Evolutionary conservation across 2,113 vertebrate species (phyloP).

Genomic region (Brachionichthys hirsutus): DNA sequence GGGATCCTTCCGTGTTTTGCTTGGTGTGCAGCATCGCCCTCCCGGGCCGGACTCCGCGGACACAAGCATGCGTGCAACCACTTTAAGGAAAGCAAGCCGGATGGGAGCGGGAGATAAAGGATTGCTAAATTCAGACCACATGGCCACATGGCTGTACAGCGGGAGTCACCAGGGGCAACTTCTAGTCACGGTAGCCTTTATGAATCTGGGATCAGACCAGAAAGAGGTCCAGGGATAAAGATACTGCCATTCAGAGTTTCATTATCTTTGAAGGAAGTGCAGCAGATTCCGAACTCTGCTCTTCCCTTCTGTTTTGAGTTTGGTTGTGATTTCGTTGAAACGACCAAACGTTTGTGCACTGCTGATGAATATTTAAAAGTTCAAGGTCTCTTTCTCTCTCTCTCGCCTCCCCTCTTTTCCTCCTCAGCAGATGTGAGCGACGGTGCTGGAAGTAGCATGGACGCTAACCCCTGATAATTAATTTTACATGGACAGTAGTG

Average conservation of each 20-base stretch:
- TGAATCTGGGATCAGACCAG: conserved; percentile 22
- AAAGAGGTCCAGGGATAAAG: conserved; percentile 6
- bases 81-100: conserved; percentile 69
- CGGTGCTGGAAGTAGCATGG: conserved; percentile 52
- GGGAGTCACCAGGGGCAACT: conserved; percentile 66
- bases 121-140: conserved; percentile 77
- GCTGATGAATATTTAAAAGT: neutral
- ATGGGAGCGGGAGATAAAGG: conserved; percentile 70
- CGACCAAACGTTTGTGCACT: neutral
- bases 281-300: conserved; percentile 2
- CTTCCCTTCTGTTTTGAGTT: too few species aligned
- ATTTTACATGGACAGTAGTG: conserved; percentile 72
- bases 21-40: conserved; percentile 3
- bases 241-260: conserved; percentile 15
- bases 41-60: conserved; percentile 35
- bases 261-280: conserved; percentile 2
- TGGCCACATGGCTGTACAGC: conserved; percentile 57
- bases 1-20: neutral
- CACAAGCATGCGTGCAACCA: conserved; percentile 63
- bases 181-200: conserved; percentile 65
- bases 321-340: neutral
- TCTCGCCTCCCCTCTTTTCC: conserved; percentile 16
- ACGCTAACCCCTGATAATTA: conserved; percentile 72
- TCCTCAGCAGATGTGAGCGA: conserved; percentile 49
- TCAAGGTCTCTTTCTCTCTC: neutral